phyloP scores from a whole-genome alignment of 1,140 invertebrate genomes.

The Drosophila pandora region DNA sequence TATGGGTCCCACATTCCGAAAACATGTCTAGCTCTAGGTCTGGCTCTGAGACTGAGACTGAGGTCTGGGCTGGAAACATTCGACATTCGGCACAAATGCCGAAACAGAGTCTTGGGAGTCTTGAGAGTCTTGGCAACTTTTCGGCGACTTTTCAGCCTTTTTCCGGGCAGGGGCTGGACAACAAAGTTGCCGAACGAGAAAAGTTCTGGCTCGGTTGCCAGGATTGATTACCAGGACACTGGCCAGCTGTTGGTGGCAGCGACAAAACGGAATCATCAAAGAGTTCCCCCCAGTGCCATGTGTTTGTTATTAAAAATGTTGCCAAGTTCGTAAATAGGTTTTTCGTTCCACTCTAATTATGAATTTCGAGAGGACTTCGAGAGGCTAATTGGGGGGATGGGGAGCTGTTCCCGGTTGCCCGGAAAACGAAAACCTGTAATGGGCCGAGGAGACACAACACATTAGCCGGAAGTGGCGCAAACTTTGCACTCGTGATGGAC shows the following conservation, averaged over 20 bases:
- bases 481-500: conserved; percentile 12
- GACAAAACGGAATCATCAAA: not conserved
- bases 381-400: too few species aligned
- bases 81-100: not conserved
- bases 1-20: not conserved
- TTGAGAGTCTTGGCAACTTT: not conserved
- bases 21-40: not conserved
- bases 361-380: not conserved
- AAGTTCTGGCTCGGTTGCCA: conserved; percentile 1
- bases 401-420: too few species aligned
- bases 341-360: not conserved
- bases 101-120: not conserved
- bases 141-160: not conserved
- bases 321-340: not conserved
- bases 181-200: not conserved
- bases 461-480: too few species aligned
- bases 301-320: not conserved
- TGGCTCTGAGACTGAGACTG: too few species aligned
- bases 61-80: not conserved
- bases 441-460: too few species aligned
- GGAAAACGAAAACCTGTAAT: too few species aligned
- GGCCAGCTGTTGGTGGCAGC: not conserved
- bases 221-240: conserved; percentile 3
- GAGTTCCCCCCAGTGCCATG: not conserved
- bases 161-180: not conserved